Conservation (phyloP, 2,888 invertebrate species). For the Acanthococcus lagerstroemiae region DNA sequence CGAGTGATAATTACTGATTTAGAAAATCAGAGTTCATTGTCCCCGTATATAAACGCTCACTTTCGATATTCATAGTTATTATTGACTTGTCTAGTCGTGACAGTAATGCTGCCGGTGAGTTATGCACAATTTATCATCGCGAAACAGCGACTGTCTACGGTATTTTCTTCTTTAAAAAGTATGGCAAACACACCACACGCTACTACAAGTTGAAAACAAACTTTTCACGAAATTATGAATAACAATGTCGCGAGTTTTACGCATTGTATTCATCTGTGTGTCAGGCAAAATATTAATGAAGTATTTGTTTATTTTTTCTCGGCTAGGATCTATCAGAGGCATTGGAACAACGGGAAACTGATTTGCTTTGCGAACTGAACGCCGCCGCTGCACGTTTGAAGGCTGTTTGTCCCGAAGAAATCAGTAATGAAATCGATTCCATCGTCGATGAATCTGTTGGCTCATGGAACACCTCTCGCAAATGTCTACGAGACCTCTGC, state of each 20-base stretch:
- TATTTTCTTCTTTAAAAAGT: too few relatives aligned
- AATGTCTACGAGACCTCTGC: slow-evolving; percentile 56
- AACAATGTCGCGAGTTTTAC: background rate
- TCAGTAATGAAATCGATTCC: slow-evolving; percentile 60
- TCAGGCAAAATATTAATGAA: background rate
- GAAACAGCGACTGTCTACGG: too few relatives aligned
- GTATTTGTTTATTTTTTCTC: background rate
- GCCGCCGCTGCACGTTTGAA: slow-evolving; percentile 60
- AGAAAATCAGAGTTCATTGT: too few relatives aligned
- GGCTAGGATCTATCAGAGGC: slow-evolving; percentile 64
- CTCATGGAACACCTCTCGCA: slow-evolving; percentile 63
- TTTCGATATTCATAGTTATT: too few relatives aligned
- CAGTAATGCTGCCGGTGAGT: too few relatives aligned
- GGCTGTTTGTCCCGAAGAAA: slow-evolving; percentile 45
- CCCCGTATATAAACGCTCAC: too few relatives aligned
- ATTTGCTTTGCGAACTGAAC: slow-evolving; percentile 59
- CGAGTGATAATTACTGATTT: too few relatives aligned
- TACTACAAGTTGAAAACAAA: too few relatives aligned
- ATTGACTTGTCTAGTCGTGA: too few relatives aligned
- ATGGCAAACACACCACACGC: too few relatives aligned
- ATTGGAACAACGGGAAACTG: slow-evolving; percentile 57
- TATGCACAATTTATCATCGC: too few relatives aligned
- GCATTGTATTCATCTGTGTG: background rate
- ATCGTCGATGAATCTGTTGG: slow-evolving; percentile 68
- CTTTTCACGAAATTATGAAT: too few relatives aligned